Evolutionary conservation across 2,797 vertebrate species (phyloP).

Genomic region (Epinephelus malabaricus): DNA sequence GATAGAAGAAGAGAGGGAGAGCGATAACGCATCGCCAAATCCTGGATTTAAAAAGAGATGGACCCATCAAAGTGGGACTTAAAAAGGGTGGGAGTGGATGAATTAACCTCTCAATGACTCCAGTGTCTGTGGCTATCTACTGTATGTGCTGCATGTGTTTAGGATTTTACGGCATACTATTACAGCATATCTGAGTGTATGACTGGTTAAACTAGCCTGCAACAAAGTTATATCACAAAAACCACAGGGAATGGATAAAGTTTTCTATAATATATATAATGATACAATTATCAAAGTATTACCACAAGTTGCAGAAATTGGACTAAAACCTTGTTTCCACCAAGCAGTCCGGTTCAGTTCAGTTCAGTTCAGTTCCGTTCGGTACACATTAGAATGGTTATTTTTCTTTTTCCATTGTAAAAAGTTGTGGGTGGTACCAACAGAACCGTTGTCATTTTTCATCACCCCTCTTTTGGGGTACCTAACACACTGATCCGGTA

Average conservation of each 20-base stretch:
- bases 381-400: no score
- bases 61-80: conserved; percentile 35
- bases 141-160: conserved; percentile 10
- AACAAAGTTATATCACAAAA: not conserved
- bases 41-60: conserved; percentile 57
- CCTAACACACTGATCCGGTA: no score
- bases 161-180: not conserved
- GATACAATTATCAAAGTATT: not conserved
- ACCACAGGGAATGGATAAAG: not conserved
- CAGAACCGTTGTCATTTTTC: no score
- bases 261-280: not conserved
- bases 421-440: no score
- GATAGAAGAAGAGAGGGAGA: conserved; percentile 40
- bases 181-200: not conserved
- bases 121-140: not conserved
- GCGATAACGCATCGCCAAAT: conserved; percentile 55
- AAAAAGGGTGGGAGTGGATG: conserved; percentile 31
- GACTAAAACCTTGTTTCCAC: not conserved
- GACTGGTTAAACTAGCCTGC: conserved; percentile 1
- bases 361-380: no score
- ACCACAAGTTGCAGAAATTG: not conserved
- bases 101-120: conserved; percentile 50
- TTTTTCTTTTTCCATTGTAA: no score
- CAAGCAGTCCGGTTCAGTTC: no score
- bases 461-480: no score